These are phyloP conservation scores for Macroramphosus scolopax DNA, from an alignment of 2,797 vertebrate species.

Conservation along the genomic window DNA sequence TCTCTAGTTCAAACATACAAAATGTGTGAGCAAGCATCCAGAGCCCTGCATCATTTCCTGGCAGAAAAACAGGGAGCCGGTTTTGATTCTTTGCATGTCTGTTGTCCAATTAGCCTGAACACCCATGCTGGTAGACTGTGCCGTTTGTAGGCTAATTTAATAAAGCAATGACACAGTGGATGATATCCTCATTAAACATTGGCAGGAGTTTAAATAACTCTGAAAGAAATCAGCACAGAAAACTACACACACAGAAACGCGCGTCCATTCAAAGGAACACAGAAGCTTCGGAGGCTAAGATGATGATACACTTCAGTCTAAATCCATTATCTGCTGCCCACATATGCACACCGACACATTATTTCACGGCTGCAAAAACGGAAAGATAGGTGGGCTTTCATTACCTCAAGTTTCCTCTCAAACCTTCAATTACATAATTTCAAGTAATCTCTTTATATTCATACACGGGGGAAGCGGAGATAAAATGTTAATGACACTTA, in stretches of 20 bases:
- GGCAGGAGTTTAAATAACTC: constrained; percentile 15
- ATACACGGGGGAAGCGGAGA: constrained; percentile 4
- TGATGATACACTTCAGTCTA: constrained; percentile 5
- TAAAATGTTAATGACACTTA: too few relatives aligned
- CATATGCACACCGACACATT: neutral
- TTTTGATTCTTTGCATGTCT: constrained; percentile 16
- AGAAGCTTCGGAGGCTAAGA: constrained; percentile 2
- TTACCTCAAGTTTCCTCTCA: constrained; percentile 15
- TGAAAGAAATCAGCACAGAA: constrained; percentile 10
- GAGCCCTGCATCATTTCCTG: constrained; percentile 15
- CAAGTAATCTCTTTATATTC: constrained; percentile 12
- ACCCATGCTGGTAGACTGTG: constrained; percentile 6
- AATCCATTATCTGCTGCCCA: constrained; percentile 8
- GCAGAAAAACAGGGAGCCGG: constrained; percentile 1
- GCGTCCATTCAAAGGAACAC: constrained; percentile 10
- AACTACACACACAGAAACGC: constrained; percentile 8
- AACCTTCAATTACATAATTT: constrained; percentile 7
- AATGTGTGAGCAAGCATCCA: neutral
- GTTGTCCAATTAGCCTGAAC: constrained; percentile 7
- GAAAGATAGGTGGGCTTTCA: constrained; percentile 19
- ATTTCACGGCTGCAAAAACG: constrained; percentile 17
- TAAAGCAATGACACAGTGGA: constrained; percentile 10
- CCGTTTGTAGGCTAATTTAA: constrained; percentile 19
- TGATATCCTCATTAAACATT: constrained; percentile 23
- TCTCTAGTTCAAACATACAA: too few relatives aligned